Base-by-base conservation (phyloP, 2,797 vertebrate genomes). In the Varecia variegata region DNA sequence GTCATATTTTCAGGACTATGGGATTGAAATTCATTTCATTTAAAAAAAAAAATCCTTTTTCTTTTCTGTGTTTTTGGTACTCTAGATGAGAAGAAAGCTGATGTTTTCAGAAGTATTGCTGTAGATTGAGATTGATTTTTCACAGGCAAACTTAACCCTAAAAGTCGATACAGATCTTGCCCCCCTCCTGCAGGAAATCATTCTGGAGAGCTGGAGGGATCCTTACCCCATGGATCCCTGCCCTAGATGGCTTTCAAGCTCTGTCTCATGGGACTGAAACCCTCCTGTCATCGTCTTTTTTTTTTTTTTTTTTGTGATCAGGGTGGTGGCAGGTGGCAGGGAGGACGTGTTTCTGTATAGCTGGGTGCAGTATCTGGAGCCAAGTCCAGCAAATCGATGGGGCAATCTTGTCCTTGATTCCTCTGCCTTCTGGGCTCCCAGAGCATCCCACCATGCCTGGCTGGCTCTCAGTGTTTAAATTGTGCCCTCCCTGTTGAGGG, bases 301-400 rank as follows among this genome's bases (percentile, higher is more conserved):
- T 5, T 18, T 54, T 43, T 47, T 32, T 3, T n/a, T 25, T 15
- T 12, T 27, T 56, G 3, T 7, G 6, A 3, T 86, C 35, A 7
- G 4, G 14, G 4, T 30, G 56, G n/a, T 18, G 38, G 35, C 23
- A 3, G 62, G 40, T 21, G 38, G 32, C 20, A 7, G 32, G 27
- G 3, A 20, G 45, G 50, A 13, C 5, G 0, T 81, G n/a, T n/a
- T 45, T 96, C 43, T 52, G 1, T 25, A 20, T 21, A 60, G 47
- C 30, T 43, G 2, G 38, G 20, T 10, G 4, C 17, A 7, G 4
- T 13, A 0, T 65, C 35, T 18, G 21, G 62, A 74, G 3, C 62
- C 9, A 5, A 27, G 32, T 17, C 25, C 50, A 30, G n/a, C 18
- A 13, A 71, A 18, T 81, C 7, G 0, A 3, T 18, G 2, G 47